Conservation (phyloP, 2,113 vertebrate genomes). For the Oryzias celebensis region DNA sequence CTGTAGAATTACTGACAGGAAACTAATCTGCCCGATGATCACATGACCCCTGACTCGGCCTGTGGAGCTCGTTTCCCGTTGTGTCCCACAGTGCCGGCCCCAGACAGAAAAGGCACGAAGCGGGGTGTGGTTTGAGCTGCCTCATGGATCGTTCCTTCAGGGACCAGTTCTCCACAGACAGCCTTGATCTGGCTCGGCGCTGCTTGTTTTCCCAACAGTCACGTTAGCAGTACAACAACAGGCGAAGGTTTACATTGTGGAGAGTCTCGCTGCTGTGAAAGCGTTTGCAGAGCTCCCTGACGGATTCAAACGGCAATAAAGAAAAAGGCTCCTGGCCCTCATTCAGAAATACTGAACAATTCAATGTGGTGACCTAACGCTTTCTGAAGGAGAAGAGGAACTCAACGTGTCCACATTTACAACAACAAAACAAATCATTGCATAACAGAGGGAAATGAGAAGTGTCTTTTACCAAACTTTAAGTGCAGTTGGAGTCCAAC, state of each 20-base stretch:
- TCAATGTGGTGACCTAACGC: not conserved
- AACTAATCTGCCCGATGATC: constrained; percentile 32
- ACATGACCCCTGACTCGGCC: constrained; percentile 22
- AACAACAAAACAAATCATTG: too few relatives aligned
- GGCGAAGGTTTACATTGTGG: constrained; percentile 45
- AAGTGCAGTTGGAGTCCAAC: constrained; percentile 39
- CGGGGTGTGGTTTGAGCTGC: constrained; percentile 42
- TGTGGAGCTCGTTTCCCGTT: constrained; percentile 53
- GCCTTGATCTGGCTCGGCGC: constrained; percentile 31
- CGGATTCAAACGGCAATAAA: constrained; percentile 43
- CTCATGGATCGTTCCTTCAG: constrained; percentile 33
- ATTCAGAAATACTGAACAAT: constrained; percentile 23
- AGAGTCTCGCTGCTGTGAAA: constrained; percentile 44
- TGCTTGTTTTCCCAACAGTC: constrained; percentile 50
- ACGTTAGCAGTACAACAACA: constrained; percentile 43
- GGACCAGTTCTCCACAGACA: constrained; percentile 38
- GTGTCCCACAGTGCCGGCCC: constrained; percentile 31
- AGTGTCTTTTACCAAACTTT: constrained; percentile 37
- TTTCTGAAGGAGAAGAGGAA: too few relatives aligned
- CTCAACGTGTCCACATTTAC: too few relatives aligned
- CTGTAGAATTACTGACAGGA: constrained; percentile 12
- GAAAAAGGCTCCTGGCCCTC: constrained; percentile 6
- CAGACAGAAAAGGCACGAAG: constrained; percentile 40
- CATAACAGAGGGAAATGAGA: constrained; percentile 1
- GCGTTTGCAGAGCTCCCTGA: constrained; percentile 44